Evolutionary conservation across 2,888 invertebrate species (phyloP), one percentile per base, ranked within the genome.

Genomic region (Teleogryllus oceanicus): DNA sequence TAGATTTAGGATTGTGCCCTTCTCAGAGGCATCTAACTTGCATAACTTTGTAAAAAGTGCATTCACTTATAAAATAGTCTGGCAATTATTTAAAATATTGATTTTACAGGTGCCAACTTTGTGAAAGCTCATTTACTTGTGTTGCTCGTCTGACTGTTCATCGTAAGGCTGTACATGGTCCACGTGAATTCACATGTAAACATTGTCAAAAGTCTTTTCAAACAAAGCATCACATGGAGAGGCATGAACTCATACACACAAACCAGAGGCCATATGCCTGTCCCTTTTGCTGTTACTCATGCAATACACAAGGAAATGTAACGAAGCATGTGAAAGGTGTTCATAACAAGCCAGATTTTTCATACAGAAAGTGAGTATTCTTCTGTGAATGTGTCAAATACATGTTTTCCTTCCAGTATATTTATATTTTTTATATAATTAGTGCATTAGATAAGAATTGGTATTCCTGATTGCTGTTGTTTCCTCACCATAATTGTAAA

Each of bases 231-330:
- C 83, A 83, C 77, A 80, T 84, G 20, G 76, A 80, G 12, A 81
- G 84, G 1, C 84, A 84, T 79, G 79, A 76, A 75, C 80, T 82
- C 81, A 84, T 81, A 62, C 83, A 83, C 18, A 82, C 83, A 16
- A 81, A 83, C 49, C 80, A 78, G 24, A 80, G 80, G 75, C 84
- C 84, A 3, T 84, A 82, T 79, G 77, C 82, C 11, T 84, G 84
- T 77, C 83, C 82, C 75, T 84, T 83, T 80, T 84, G 84, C 80
- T 49, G 81, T 13, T 84, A 83, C 79, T 79, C 83, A 11, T 84
- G 84, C 80, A 84, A 84, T 79, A 84, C 84, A 21, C 84, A 84
- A 78, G 84, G 84, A 21, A 84, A 84, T 78, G 83, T 84, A 49
- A 84, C 83, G 50, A 84, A 84, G 75, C 84, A 84, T 80, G 83